Conservation (phyloP, 2,113 vertebrate species). For the Ceyx melanurus region DNA sequence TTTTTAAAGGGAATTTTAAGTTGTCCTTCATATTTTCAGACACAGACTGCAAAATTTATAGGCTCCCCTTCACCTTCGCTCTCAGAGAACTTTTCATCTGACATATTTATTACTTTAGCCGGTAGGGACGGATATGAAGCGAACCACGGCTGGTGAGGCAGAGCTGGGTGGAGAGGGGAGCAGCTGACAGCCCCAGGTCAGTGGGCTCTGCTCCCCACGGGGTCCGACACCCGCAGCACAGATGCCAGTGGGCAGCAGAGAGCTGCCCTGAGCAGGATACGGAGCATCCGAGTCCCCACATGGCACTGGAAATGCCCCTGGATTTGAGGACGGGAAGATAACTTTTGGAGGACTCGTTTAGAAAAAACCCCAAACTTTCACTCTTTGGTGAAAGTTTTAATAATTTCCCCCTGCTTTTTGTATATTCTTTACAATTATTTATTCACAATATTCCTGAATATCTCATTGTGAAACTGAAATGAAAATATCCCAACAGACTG, state of each 20-base stretch:
- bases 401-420: not conserved
- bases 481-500: conserved; percentile 24
- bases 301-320: not conserved
- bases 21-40: conserved; percentile 24
- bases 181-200: fast-evolving
- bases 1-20: conserved; percentile 34
- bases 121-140: not conserved
- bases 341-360: not conserved
- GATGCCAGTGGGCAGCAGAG: not conserved
- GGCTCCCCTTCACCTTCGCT: conserved; percentile 54
- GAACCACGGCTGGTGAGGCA: not conserved
- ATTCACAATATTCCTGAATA: not conserved
- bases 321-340: not conserved
- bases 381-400: not conserved
- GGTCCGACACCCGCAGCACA: not conserved
- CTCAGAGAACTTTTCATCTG: conserved; percentile 24
- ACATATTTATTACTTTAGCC: not conserved
- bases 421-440: not conserved
- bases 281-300: not conserved
- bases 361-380: not conserved
- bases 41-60: conserved; percentile 46
- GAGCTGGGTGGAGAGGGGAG: not conserved
- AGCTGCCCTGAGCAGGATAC: not conserved
- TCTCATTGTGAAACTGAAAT: conserved; percentile 2
- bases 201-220: not conserved